Evolutionary conservation across 2,797 vertebrate species (phyloP).

Genomic region (Syngnathus rostellatus): DNA sequence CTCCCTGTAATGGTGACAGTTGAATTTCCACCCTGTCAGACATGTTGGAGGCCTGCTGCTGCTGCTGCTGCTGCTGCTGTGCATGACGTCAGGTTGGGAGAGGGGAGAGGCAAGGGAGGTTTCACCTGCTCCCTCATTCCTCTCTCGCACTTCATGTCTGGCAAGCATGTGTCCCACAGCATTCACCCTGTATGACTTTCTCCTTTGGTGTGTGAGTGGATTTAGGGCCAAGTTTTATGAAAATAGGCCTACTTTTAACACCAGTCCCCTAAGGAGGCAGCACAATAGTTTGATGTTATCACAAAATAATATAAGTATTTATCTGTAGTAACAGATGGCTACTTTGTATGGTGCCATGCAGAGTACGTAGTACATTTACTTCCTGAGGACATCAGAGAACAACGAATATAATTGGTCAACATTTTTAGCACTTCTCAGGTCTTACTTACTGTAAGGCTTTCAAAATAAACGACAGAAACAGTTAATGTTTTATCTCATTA

Average conservation of each 20-base stretch:
- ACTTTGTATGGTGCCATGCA: background rate
- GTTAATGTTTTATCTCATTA: too few species aligned
- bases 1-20: constrained; percentile 28
- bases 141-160: constrained; percentile 30
- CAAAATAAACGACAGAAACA: background rate
- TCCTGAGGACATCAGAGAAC: background rate
- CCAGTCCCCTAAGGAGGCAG: background rate
- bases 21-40: constrained; percentile 50
- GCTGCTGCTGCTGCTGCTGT: background rate
- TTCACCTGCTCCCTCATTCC: constrained; percentile 62
- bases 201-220: constrained; percentile 20
- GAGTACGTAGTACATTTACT: background rate
- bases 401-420: too few species aligned
- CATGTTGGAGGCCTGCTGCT: constrained; percentile 29
- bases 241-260: background rate
- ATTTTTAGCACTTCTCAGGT: too few species aligned
- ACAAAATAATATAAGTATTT: background rate
- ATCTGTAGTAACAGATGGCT: background rate
- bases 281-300: too few species aligned
- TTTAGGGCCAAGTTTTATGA: constrained; percentile 8
- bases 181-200: constrained; percentile 30
- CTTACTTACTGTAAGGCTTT: too few species aligned
- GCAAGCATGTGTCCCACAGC: constrained; percentile 46
- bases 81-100: constrained; percentile 52
- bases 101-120: constrained; percentile 60